phyloP scores from a whole-genome alignment of 2,888 invertebrate genomes.

The Drosophila mulleri region DNA sequence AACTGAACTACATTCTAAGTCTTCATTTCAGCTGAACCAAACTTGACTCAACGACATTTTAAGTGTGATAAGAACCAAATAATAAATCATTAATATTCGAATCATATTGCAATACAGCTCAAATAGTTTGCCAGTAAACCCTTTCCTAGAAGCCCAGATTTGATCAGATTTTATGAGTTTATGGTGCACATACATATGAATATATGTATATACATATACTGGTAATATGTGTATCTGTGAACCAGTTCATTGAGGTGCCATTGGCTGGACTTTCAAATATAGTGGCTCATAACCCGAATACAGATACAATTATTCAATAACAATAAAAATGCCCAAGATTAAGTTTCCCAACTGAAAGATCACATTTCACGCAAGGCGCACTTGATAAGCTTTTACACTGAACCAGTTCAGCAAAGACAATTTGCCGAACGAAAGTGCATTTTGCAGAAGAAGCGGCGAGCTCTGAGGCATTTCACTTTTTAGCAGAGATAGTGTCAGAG shows the following conservation, averaged over 20 bases:
- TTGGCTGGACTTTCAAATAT: conserved; percentile 12
- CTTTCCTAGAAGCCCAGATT: not conserved
- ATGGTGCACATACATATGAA: not conserved
- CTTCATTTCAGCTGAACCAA: not conserved
- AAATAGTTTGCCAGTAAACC: not conserved
- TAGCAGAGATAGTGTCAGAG: not conserved
- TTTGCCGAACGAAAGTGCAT: conserved; percentile 18
- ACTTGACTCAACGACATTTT: not conserved
- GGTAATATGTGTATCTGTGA: conserved; percentile 1
- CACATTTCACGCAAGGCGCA: conserved; percentile 12
- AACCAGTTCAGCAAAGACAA: conserved; percentile 15
- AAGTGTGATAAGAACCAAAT: not conserved
- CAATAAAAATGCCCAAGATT: conserved; percentile 10
- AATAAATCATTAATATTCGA: not conserved
- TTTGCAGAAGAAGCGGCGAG: conserved; percentile 8
- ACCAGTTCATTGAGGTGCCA: conserved; percentile 5
- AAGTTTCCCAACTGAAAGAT: conserved; percentile 10
- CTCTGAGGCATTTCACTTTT: conserved; percentile 16
- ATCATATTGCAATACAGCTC: not conserved
- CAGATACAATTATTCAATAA: conserved; percentile 14
- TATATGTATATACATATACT: no score
- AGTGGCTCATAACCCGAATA: conserved; percentile 7
- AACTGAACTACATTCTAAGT: not conserved
- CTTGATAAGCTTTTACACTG: conserved; percentile 12
- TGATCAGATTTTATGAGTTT: not conserved